Conservation (phyloP, 1,140 invertebrate species). For the Lanistes nyassanus region DNA sequence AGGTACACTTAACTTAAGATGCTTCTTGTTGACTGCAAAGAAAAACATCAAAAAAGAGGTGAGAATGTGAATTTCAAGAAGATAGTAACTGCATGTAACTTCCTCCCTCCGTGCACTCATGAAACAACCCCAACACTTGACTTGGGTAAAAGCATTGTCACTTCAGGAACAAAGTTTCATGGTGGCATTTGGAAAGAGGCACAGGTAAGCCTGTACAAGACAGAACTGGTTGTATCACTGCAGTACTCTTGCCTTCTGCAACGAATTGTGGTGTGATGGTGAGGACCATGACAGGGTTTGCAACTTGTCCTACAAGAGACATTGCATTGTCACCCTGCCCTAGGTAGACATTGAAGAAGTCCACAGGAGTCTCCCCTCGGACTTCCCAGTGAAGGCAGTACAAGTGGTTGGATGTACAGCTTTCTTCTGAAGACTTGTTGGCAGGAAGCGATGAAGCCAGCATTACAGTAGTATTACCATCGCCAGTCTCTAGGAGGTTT, state of each 20-base stretch:
- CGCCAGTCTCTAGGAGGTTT: too few species aligned
- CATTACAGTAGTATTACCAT: too few species aligned
- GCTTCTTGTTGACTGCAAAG: too few species aligned
- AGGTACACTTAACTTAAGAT: too few species aligned
- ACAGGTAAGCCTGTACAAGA: slow-evolving; percentile 3
- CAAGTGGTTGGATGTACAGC: neutral
- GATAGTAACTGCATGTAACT: too few species aligned
- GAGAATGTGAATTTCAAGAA: too few species aligned
- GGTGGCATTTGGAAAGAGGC: neutral
- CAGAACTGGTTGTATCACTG: slow-evolving; percentile 16
- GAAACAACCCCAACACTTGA: too few species aligned
- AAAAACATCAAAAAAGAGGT: too few species aligned
- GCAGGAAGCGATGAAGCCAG: too few species aligned
- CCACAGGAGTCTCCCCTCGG: neutral
- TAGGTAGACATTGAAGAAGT: slow-evolving; percentile 22
- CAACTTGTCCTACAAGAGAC: slow-evolving; percentile 5
- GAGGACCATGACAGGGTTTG: slow-evolving; percentile 3
- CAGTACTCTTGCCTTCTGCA: neutral
- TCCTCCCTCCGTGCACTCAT: too few species aligned
- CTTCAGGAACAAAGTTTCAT: neutral
- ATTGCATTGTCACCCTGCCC: neutral
- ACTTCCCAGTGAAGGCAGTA: slow-evolving; percentile 9
- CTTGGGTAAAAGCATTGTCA: too few species aligned
- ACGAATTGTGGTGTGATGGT: neutral
- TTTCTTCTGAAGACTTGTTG: too few species aligned